A percentile compares a stretch with the other conserved stretches of the same genome.
Evolutionary conservation across 2,113 vertebrate genomes (phyloP).

Genomic region (Taxidea taxus): DNA sequence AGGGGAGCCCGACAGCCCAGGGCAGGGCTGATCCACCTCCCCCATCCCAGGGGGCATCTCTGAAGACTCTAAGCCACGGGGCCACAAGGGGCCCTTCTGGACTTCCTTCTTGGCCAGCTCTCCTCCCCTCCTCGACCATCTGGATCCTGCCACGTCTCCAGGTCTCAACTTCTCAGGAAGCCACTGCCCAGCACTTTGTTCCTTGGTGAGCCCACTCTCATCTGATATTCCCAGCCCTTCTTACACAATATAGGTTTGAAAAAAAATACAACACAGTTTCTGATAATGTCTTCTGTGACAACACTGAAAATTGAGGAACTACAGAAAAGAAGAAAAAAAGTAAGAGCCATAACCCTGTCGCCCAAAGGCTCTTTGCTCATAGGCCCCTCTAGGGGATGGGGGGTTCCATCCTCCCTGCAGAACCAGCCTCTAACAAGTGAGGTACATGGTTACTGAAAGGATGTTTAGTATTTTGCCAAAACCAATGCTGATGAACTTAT

Average conservation of each 20-base stretch:
- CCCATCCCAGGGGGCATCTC: not conserved
- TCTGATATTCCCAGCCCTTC: not conserved
- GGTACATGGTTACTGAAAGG: not conserved
- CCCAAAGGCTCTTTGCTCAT: not conserved
- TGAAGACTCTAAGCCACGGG: not conserved
- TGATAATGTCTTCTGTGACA: not conserved
- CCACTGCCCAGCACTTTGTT: rapidly evolving
- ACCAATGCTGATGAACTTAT: not conserved
- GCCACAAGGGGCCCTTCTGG: not conserved
- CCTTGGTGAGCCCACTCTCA: not conserved
- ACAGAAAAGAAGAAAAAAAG: not conserved
- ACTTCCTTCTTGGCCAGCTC: not conserved
- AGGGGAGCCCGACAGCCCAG: not conserved
- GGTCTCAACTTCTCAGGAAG: not conserved
- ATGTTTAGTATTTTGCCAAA: not conserved
- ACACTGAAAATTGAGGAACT: not conserved
- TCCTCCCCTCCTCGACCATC: rapidly evolving
- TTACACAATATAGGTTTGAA: not conserved
- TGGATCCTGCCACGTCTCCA: not conserved
- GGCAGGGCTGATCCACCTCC: not conserved
- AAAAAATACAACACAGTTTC: not conserved
- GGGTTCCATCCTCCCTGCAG: not conserved
- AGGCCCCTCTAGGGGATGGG: not conserved
- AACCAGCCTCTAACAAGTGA: not conserved
- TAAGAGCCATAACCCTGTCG: not conserved